These are phyloP conservation scores for Drosophila simulans DNA, from an alignment of 1,140 invertebrate species.

Conservation along the genomic window DNA sequence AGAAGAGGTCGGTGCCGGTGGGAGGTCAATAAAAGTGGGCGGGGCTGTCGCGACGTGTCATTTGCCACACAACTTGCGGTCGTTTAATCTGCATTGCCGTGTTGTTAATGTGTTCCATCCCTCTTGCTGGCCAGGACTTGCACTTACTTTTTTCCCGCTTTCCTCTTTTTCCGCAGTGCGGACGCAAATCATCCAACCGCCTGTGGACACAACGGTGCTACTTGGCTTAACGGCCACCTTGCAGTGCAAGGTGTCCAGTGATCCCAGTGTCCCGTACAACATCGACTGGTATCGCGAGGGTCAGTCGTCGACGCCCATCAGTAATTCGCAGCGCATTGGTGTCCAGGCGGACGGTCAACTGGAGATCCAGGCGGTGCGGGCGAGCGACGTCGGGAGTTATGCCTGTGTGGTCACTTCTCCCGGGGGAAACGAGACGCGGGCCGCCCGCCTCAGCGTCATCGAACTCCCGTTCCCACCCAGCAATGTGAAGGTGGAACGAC, in stretches of 20 bases:
- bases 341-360: slow-evolving; percentile 91
- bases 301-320: slow-evolving; percentile 85
- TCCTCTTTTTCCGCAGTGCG: slow-evolving; percentile 87
- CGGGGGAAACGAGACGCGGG: slow-evolving; percentile 96
- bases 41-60: slow-evolving; percentile 42
- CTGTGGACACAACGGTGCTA: slow-evolving; percentile 94
- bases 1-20: neutral
- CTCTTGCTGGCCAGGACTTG: neutral
- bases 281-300: slow-evolving; percentile 96
- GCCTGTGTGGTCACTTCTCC: slow-evolving; percentile 92
- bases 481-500: slow-evolving; percentile 91
- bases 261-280: slow-evolving; percentile 94
- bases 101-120: slow-evolving; percentile 53
- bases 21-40: slow-evolving; percentile 33
- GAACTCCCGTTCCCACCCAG: slow-evolving; percentile 97
- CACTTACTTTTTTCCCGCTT: slow-evolving; percentile 3
- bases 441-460: slow-evolving; percentile 93
- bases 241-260: slow-evolving; percentile 97
- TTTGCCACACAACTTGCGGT: slow-evolving; percentile 45
- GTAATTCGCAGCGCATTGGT: slow-evolving; percentile 88
- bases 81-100: slow-evolving; percentile 64
- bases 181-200: slow-evolving; percentile 96
- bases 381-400: slow-evolving; percentile 93
- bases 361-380: slow-evolving; percentile 92
- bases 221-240: slow-evolving; percentile 95